phyloP scores from a whole-genome alignment of 2,888 invertebrate species.

The Eupithecia tripunctaria region DNA sequence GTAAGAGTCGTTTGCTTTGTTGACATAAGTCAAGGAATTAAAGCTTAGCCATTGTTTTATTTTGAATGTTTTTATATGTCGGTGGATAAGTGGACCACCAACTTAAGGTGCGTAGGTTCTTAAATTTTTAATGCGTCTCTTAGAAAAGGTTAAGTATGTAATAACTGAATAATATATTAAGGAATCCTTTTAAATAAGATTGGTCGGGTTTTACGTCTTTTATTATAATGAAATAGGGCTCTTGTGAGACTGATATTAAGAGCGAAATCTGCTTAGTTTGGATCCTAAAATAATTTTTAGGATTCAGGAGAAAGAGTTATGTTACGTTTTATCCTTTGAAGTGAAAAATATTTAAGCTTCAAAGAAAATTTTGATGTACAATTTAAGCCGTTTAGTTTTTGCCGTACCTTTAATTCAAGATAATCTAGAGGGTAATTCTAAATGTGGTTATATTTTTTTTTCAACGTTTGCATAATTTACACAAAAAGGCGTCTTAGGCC shows the following conservation, averaged over 20 bases:
- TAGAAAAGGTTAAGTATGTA: constrained; percentile 32
- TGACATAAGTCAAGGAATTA: too few relatives aligned
- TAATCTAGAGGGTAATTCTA: neutral
- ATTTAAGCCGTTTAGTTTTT: neutral
- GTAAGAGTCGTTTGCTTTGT: too few relatives aligned
- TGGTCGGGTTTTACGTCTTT: neutral
- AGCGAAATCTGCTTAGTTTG: neutral
- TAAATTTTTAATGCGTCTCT: constrained; percentile 34
- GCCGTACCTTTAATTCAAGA: neutral
- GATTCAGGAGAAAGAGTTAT: neutral
- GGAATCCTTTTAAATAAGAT: constrained; percentile 14
- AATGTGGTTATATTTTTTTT: too few relatives aligned
- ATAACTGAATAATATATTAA: constrained; percentile 30
- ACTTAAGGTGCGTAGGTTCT: constrained; percentile 19
- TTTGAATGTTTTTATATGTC: neutral
- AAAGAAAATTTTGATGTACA: neutral
- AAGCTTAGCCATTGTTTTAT: neutral
- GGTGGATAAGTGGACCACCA: neutral
- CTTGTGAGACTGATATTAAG: neutral
- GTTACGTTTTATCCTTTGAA: neutral
- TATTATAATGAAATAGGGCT: constrained; percentile 13
- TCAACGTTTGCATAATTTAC: too few relatives aligned
- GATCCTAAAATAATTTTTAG: neutral
- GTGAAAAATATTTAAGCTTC: neutral
- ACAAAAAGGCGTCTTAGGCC: too few relatives aligned